A percentile compares a stretch with the other conserved stretches of the same genome.
These are phyloP conservation scores for Eupithecia centaureata DNA, from an alignment of 2,888 invertebrate species.

Conservation along the genomic window DNA sequence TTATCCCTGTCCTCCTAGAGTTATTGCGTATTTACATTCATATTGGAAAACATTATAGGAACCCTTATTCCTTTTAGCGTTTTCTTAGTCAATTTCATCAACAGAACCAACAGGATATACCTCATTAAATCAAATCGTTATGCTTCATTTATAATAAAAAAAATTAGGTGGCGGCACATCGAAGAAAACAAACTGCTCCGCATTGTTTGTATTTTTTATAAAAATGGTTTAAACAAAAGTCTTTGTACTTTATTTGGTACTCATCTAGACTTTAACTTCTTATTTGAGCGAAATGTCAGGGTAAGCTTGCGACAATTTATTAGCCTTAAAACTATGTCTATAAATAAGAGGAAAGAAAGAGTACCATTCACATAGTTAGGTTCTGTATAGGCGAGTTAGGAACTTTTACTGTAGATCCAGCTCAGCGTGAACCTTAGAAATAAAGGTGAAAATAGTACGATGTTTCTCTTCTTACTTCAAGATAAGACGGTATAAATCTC, in stretches of 20 bases:
- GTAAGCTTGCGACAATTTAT: neutral
- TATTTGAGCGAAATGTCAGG: neutral
- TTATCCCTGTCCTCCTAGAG: neutral
- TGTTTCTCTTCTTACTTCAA: conserved; percentile 7
- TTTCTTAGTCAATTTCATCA: neutral
- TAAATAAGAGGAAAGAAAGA: neutral
- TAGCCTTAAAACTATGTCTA: conserved; percentile 1
- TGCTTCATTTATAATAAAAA: too few species aligned
- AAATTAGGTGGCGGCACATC: too few species aligned
- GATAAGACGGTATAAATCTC: conserved; percentile 2
- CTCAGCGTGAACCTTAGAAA: conserved; percentile 1
- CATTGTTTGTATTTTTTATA: too few species aligned
- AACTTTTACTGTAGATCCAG: conserved; percentile 5
- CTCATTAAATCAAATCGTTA: too few species aligned
- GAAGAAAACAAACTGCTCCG: too few species aligned
- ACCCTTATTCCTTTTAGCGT: neutral
- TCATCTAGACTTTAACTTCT: neutral
- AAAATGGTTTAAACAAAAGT: too few species aligned
- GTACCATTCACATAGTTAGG: neutral
- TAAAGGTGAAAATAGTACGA: conserved; percentile 8
- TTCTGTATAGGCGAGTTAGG: neutral
- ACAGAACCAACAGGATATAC: too few species aligned
- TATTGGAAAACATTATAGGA: neutral
- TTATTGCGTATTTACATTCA: neutral
- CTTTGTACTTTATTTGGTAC: neutral